These are phyloP conservation scores for Monochamus alternatus DNA, from an alignment of 2,888 invertebrate species.

Conservation along the genomic window DNA sequence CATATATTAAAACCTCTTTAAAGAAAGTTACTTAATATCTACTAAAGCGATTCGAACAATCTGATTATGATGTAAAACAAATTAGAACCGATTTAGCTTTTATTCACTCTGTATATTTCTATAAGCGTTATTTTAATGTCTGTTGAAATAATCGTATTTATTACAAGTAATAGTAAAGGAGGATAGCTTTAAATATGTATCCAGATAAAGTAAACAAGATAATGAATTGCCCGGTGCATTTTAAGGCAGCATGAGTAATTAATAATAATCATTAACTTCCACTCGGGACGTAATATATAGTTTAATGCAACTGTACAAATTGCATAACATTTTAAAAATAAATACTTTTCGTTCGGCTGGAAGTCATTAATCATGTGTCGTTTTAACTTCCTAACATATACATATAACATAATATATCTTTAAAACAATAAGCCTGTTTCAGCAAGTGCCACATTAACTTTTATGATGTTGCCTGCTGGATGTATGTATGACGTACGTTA, in stretches of 20 bases:
- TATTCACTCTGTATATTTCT: background rate
- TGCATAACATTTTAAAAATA: slow-evolving; percentile 36
- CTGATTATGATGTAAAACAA: slow-evolving; percentile 6
- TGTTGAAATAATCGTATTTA: slow-evolving; percentile 4
- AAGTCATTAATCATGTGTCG: slow-evolving; percentile 34
- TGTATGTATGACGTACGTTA: no score
- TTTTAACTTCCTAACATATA: slow-evolving; percentile 32
- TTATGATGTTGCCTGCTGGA: background rate
- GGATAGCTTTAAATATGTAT: background rate
- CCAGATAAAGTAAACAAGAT: slow-evolving; percentile 18
- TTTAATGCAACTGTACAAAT: slow-evolving; percentile 31
- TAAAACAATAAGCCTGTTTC: slow-evolving; percentile 36
- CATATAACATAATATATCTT: slow-evolving; percentile 34
- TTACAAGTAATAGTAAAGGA: slow-evolving; percentile 4
- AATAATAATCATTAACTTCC: slow-evolving; percentile 30
- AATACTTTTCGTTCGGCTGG: slow-evolving; percentile 18
- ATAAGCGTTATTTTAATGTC: background rate
- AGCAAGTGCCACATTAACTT: slow-evolving; percentile 26
- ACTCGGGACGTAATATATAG: slow-evolving; percentile 30
- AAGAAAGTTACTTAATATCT: slow-evolving; percentile 14
- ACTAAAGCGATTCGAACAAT: background rate
- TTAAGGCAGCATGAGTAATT: slow-evolving; percentile 18
- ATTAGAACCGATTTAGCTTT: background rate
- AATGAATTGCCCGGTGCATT: slow-evolving; percentile 17
- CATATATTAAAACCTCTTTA: slow-evolving; percentile 21